phyloP scores from a whole-genome alignment of 2,113 vertebrate species.

The Rissa tridactyla region DNA sequence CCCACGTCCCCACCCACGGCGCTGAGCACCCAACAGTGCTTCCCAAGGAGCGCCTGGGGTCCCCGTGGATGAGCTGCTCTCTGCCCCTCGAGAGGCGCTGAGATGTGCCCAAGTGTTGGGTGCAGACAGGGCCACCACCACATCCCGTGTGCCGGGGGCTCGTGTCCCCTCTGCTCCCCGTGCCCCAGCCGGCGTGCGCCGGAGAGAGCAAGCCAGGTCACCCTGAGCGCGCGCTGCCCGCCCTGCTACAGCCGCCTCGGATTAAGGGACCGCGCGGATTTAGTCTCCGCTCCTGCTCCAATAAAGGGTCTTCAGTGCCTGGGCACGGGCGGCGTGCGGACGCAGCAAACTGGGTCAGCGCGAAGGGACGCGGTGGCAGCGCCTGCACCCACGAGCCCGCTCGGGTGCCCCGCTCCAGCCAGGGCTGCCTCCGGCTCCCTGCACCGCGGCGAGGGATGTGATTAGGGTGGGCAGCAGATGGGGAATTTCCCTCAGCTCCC shows the following conservation, averaged over 20 bases:
- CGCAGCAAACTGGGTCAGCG: constrained; percentile 49
- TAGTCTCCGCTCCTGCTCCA: background rate
- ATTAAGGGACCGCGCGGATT: constrained; percentile 64
- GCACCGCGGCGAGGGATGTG: background rate
- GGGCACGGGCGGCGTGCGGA: background rate
- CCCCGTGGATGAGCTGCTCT: background rate
- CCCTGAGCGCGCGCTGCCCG: background rate
- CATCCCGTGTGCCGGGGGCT: background rate
- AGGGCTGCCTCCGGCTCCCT: background rate
- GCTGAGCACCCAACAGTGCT: background rate
- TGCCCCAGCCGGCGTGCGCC: background rate
- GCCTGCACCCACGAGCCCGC: background rate
- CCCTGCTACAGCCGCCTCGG: constrained; percentile 17
- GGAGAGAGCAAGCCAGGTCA: constrained; percentile 58
- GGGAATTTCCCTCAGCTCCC: background rate
- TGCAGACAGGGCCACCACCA: background rate
- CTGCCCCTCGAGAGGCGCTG: background rate
- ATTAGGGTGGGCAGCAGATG: background rate
- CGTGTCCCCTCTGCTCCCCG: background rate
- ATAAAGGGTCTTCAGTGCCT: background rate
- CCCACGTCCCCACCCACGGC: fast-evolving
- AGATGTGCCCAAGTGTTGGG: fast-evolving
- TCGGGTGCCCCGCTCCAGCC: background rate
- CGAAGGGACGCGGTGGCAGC: background rate
- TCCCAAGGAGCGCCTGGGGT: background rate